Evolutionary conservation across 1,140 invertebrate species (phyloP), one percentile per base, ranked within the genome.

Genomic region (Orchestia grillus): DNA sequence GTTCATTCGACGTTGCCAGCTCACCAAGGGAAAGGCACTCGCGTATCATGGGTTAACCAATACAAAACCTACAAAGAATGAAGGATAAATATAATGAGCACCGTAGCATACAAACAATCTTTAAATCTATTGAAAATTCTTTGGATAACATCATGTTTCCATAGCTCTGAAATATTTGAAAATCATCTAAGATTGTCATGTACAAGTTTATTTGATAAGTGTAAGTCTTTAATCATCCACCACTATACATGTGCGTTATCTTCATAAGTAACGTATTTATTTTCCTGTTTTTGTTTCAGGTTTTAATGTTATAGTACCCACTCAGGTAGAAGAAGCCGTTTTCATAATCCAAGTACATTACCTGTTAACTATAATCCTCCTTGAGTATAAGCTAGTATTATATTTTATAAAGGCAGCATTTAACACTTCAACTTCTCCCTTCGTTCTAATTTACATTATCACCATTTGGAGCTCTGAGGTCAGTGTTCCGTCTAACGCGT

Each of bases 131-230:
- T 44, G 92, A 91, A 94, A 94, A 94, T 45, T 94, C 28, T 47
- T 94, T 47, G 44, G 44, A 94, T 94, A 45, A 94, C 44, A 94
- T 44, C 41, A 90, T 90, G 40, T 94, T 94, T 94, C 92, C 92
- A 94, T 47, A 45, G 92, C 43, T 45, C 92, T 15, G 44, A 45
- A 94, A 45, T 42, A 47, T 45, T 94, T 94, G 92, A 44, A 45
- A 94, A 45, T 94, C 41, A 94, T 94, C 92, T 94, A 94, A 94
- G 92, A 94, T 94, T 94, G 92, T 94, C 92, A 45, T 94, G 40
- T 94, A 94, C 44, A 94, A 90, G 88, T 90, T 90, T 42, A 77
- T 77, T 90, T 90, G 15, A 90, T 44, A 90, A 90, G n/a, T 90
- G 43, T 44, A 44, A 42, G n/a, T 42, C 28, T 90, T 90, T 90